A percentile compares a stretch with the other conserved stretches of the same genome.
Evolutionary conservation across 1,140 invertebrate genomes (phyloP).

Genomic region (Euschistus heros): DNA sequence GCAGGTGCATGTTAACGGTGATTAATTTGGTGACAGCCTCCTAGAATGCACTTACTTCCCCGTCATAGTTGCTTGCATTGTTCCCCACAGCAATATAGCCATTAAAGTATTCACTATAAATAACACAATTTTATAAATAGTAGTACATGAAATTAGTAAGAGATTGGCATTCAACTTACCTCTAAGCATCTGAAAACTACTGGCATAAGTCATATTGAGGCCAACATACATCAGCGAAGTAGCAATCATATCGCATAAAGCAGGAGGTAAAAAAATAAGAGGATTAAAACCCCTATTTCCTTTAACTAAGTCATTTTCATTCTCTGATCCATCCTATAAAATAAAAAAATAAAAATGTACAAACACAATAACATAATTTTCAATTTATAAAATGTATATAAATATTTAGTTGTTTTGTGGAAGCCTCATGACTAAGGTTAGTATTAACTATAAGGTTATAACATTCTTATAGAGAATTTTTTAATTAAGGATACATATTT

Average conservation of each 20-base stretch:
- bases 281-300: slow-evolving; percentile 65
- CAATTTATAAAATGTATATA: neutral
- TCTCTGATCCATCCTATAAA: slow-evolving; percentile 44
- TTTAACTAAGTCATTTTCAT: slow-evolving; percentile 46
- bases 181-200: slow-evolving; percentile 94
- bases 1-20: too few relatives aligned
- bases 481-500: too few relatives aligned
- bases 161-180: slow-evolving; percentile 42
- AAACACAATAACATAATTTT: neutral
- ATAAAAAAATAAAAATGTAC: neutral
- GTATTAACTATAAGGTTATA: too few relatives aligned
- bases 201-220: slow-evolving; percentile 81
- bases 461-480: too few relatives aligned
- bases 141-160: too few relatives aligned
- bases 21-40: too few relatives aligned
- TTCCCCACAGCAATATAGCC: too few relatives aligned
- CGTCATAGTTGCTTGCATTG: too few relatives aligned
- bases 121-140: too few relatives aligned
- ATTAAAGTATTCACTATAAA: too few relatives aligned
- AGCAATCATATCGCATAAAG: slow-evolving; percentile 71
- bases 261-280: slow-evolving; percentile 71
- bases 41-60: too few relatives aligned
- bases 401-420: neutral
- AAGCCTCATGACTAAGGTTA: too few relatives aligned
- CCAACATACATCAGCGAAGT: slow-evolving; percentile 86